Evolutionary conservation across 2,888 invertebrate species (phyloP).

Genomic region (Acrobasis suavella): DNA sequence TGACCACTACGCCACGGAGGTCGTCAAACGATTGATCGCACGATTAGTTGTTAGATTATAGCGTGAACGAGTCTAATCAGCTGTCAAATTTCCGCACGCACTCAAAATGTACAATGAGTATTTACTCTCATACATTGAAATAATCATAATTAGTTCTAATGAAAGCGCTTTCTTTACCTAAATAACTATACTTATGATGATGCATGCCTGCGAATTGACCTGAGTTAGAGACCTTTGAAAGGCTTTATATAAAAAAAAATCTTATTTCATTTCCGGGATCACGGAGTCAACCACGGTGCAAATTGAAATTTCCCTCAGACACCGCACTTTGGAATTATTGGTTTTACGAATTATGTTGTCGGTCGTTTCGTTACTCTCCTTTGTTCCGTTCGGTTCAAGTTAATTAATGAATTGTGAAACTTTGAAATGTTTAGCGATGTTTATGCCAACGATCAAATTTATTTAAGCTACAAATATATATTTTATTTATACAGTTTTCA

Average conservation of each 20-base stretch:
- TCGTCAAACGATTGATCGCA: too few species aligned
- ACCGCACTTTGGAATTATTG: constrained; percentile 55
- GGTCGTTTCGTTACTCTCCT: constrained; percentile 3
- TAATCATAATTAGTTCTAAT: too few species aligned
- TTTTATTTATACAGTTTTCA: too few species aligned
- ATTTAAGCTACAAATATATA: background rate
- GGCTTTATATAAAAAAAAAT: constrained; percentile 46
- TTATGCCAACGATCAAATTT: background rate
- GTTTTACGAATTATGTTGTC: constrained; percentile 33
- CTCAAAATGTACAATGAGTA: too few species aligned
- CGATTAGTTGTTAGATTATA: too few species aligned
- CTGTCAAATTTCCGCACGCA: too few species aligned
- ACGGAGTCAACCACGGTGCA: constrained; percentile 61
- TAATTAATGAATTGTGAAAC: constrained; percentile 12
- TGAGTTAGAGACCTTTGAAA: constrained; percentile 54
- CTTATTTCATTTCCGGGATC: constrained; percentile 76
- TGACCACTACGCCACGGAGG: too few species aligned
- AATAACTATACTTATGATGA: too few species aligned
- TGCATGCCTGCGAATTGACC: constrained; percentile 76
- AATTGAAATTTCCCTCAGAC: constrained; percentile 67
- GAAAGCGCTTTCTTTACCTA: too few species aligned
- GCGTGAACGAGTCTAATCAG: too few species aligned
- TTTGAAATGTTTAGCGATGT: constrained; percentile 7
- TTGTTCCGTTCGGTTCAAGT: constrained; percentile 9
- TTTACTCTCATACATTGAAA: too few species aligned